Evolutionary conservation across 2,797 vertebrate genomes (phyloP).

Genomic region (Neosilurus hyrtlii): DNA sequence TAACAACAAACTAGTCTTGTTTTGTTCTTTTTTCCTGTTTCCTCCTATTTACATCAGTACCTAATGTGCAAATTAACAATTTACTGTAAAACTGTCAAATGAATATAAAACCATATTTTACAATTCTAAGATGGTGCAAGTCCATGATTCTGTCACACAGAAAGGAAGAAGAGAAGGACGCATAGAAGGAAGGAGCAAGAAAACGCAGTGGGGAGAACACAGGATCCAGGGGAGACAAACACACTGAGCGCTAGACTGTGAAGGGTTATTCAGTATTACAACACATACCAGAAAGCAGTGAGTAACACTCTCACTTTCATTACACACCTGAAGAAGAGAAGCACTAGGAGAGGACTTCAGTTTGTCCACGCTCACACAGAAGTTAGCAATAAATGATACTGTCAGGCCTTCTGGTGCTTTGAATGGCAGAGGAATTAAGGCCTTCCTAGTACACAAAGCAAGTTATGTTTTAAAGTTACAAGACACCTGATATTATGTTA

Average conservation of each 20-base stretch:
- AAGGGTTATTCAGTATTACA: slow-evolving; percentile 56
- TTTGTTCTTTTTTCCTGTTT: slow-evolving; percentile 58
- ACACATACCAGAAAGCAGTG: slow-evolving; percentile 55
- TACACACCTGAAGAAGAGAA: slow-evolving; percentile 66
- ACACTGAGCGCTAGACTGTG: slow-evolving; percentile 55
- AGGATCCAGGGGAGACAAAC: slow-evolving; percentile 72
- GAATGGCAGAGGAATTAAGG: slow-evolving; percentile 63
- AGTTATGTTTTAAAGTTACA: slow-evolving; percentile 15
- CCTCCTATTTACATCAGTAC: slow-evolving; percentile 79
- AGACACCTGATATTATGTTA: background rate
- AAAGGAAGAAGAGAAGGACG: slow-evolving; percentile 69
- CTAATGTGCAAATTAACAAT: slow-evolving; percentile 85
- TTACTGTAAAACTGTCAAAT: slow-evolving; percentile 80
- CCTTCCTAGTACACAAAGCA: slow-evolving; percentile 30
- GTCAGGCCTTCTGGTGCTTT: slow-evolving; percentile 69
- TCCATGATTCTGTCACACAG: slow-evolving; percentile 71
- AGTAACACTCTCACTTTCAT: slow-evolving; percentile 65
- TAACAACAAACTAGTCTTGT: slow-evolving; percentile 83
- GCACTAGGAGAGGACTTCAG: slow-evolving; percentile 66
- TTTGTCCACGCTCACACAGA: slow-evolving; percentile 66
- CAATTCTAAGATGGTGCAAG: slow-evolving; percentile 74
- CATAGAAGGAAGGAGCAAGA: slow-evolving; percentile 50
- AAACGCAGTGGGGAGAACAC: slow-evolving; percentile 66
- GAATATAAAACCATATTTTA: slow-evolving; percentile 78
- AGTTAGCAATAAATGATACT: slow-evolving; percentile 73